Conservation (phyloP, 1,140 invertebrate species). For the Leptinotarsa defecta region DNA sequence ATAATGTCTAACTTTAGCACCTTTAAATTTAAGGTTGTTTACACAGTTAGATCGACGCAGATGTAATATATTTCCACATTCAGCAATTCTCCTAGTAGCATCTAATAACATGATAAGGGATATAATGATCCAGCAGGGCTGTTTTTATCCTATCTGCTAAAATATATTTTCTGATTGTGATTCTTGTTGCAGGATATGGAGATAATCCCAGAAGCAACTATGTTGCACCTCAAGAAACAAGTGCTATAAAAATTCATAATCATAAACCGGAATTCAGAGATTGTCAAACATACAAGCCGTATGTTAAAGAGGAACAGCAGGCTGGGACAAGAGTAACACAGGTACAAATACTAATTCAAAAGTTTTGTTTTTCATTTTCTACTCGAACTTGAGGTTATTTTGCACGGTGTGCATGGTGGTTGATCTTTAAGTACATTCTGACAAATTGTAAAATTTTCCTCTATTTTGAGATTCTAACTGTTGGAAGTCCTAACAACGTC, state of each 20-base stretch:
- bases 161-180: not conserved
- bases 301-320: constrained; percentile 70
- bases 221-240: not conserved
- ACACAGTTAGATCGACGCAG: too few relatives aligned
- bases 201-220: constrained; percentile 6
- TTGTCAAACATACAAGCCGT: constrained; percentile 70
- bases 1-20: too few relatives aligned
- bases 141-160: too few relatives aligned
- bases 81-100: too few relatives aligned
- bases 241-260: not conserved
- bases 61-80: too few relatives aligned
- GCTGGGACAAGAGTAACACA: constrained; percentile 67
- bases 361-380: not conserved
- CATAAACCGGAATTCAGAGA: constrained; percentile 73
- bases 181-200: constrained; percentile 11
- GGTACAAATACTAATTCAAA: constrained; percentile 54
- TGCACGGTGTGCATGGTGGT: not conserved
- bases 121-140: too few relatives aligned
- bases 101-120: too few relatives aligned
- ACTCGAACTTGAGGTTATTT: not conserved
- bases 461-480: not conserved
- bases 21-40: too few relatives aligned
- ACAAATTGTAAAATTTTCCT: not conserved
- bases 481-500: not conserved
- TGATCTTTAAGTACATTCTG: not conserved